A percentile compares a stretch with the other conserved stretches of the same genome.
Evolutionary conservation across 2,113 vertebrate genomes (phyloP).

Genomic region (Monopterus albus): DNA sequence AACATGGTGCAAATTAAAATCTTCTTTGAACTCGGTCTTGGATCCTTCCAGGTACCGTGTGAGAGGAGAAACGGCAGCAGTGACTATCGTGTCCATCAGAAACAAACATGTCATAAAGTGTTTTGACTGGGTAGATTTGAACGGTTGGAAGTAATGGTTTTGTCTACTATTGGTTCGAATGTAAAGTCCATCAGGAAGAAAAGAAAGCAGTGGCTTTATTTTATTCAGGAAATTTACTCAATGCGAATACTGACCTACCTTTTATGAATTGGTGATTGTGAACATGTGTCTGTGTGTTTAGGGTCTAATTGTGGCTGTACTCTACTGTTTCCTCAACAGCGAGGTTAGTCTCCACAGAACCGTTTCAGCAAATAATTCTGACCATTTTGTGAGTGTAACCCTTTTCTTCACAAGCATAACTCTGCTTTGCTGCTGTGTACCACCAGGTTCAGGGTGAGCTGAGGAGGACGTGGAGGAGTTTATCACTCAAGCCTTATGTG

Average conservation of each 20-base stretch:
- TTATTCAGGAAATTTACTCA: no score
- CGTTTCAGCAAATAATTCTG: fast-evolving
- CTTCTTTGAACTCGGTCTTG: constrained; percentile 89
- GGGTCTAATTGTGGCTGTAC: constrained; percentile 90
- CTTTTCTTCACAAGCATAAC: not conserved
- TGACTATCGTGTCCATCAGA: no score
- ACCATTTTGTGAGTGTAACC: no score
- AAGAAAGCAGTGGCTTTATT: no score
- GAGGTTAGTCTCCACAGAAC: constrained; percentile 82
- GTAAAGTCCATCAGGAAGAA: no score
- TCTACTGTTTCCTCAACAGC: constrained; percentile 94
- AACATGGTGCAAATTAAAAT: constrained; percentile 85
- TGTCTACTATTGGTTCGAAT: no score
- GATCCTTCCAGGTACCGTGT: constrained; percentile 90
- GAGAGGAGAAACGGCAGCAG: no score
- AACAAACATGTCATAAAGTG: no score
- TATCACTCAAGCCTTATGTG: constrained; percentile 80
- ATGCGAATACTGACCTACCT: no score
- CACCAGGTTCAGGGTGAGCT: constrained; percentile 89
- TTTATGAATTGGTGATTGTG: no score
- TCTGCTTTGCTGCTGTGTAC: not conserved
- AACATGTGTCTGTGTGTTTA: constrained; percentile 68
- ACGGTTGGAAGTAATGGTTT: no score
- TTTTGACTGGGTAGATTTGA: no score
- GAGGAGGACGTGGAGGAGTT: constrained; percentile 86